phyloP scores from a whole-genome alignment of 2,113 vertebrate genomes.

The Budorcas taxicolor region DNA sequence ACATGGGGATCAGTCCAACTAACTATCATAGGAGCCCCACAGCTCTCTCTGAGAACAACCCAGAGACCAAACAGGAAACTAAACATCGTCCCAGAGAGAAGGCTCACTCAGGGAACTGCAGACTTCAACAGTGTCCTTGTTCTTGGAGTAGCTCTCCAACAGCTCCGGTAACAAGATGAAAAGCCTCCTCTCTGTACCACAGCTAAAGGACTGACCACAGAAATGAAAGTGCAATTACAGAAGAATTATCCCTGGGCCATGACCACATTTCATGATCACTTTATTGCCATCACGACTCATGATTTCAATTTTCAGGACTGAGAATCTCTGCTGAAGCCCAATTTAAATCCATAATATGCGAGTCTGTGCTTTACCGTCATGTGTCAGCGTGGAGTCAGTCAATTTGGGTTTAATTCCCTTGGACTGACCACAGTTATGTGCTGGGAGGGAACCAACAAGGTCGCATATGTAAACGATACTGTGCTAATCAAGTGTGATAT shows the following conservation, averaged over 20 bases:
- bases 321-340: conserved; percentile 43
- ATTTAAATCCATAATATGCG: conserved; percentile 51
- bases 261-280: conserved; percentile 61
- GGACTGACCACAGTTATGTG: not conserved
- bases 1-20: not conserved
- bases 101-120: not conserved
- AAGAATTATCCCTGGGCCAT: conserved; percentile 57
- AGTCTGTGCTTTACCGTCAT: not conserved
- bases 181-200: not conserved
- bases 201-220: not conserved
- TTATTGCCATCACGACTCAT: conserved; percentile 70
- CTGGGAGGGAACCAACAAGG: not conserved
- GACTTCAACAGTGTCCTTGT: not conserved
- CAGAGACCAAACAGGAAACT: not conserved
- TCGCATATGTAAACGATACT: not conserved
- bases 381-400: not conserved
- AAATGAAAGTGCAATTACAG: conserved; percentile 57
- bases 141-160: not conserved
- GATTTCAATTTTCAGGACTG: conserved; percentile 72
- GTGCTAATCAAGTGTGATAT: not conserved
- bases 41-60: not conserved
- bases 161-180: not conserved
- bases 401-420: not conserved
- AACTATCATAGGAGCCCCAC: not conserved
- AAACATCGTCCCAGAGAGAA: not conserved